Percentiles rank a stretch among this genome's conserved stretches.
These are phyloP conservation scores for Drosophila diplacantha DNA, from an alignment of 2,888 invertebrate species.

Conservation along the genomic window DNA sequence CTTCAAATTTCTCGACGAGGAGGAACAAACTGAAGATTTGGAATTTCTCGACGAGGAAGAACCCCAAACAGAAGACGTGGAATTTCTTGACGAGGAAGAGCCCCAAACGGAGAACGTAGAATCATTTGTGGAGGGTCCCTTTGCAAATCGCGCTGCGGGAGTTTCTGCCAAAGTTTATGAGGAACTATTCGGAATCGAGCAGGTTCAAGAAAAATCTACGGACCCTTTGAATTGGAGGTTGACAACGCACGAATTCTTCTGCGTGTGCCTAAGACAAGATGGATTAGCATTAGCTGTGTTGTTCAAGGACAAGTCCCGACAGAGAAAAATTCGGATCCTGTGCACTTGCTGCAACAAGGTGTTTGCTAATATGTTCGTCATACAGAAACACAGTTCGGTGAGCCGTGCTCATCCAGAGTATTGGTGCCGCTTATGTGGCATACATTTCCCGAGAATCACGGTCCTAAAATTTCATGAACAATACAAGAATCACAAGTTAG, in stretches of 20 bases:
- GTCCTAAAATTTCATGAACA: not conserved
- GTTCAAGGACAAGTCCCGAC: constrained; percentile 7
- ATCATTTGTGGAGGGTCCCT: not conserved
- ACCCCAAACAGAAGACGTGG: not conserved
- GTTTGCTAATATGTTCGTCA: not conserved
- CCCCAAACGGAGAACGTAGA: not conserved
- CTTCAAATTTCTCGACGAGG: not conserved
- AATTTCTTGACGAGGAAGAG: not conserved
- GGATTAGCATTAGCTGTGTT: constrained; percentile 7
- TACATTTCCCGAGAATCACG: not conserved
- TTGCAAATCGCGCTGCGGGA: not conserved
- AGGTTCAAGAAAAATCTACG: not conserved
- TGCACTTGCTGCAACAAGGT: constrained; percentile 22
- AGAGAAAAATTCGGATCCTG: not conserved
- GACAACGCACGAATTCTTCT: constrained; percentile 1
- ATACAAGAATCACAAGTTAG: not conserved
- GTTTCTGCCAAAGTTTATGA: not conserved
- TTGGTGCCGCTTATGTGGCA: constrained; percentile 14
- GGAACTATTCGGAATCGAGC: not conserved
- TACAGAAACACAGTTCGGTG: not conserved
- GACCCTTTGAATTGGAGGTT: not conserved
- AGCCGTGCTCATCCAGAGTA: constrained; percentile 7
- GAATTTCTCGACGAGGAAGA: not conserved
- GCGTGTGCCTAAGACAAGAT: constrained; percentile 7
- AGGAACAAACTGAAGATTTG: not conserved